Evolutionary conservation across 2,113 vertebrate genomes (phyloP), one percentile per base, ranked within the genome.

Genomic region (Macrotis lagotis): DNA sequence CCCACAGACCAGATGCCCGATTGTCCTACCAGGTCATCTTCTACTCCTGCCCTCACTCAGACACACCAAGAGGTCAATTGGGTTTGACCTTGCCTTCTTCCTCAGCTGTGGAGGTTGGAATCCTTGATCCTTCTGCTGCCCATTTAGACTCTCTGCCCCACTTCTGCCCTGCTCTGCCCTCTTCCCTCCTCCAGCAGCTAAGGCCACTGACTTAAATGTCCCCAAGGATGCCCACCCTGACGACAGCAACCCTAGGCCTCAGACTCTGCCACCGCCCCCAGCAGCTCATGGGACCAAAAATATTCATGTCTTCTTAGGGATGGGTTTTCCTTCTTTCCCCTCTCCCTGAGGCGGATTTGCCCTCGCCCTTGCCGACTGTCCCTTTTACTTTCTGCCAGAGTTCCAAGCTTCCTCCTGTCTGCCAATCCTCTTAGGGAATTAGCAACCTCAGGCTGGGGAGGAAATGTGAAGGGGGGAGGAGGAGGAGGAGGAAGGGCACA

Each of bases 191-290:
- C 88, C 94, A 93, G 16, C 74, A 95, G 55, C 91, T 95, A 55
- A 51, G 44, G 37, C 49, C 48, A 59, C 83, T 55, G 59, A 50
- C 44, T 51, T 90, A 14, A 8, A 25, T 44, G 14, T 7, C 48
- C 50, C 50, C 0, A 5, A 11, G 92, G 91, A 93, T 50, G 83
- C 59, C 25, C 48, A 90, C 88, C 93, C 59, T 93, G 95, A 98
- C 96, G 94, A 92, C 2, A 96, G 91, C 89, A 96, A 94, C 95
- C 91, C 88, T 0, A 49, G 97, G 97, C 89, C 97, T 95, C 94
- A 97, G 96, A 95, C 97, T 98, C 95, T 98, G 98, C 98, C 98
- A 98, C 97, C 10, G 4, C 48, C 97, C 95, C 98, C 98, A 98
- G 93, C 94, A 55, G 88, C 97, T 98, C 92, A 98, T 98, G 94